phyloP scores from a whole-genome alignment of 1,140 invertebrate genomes.

The Sminthurinus signatus region DNA sequence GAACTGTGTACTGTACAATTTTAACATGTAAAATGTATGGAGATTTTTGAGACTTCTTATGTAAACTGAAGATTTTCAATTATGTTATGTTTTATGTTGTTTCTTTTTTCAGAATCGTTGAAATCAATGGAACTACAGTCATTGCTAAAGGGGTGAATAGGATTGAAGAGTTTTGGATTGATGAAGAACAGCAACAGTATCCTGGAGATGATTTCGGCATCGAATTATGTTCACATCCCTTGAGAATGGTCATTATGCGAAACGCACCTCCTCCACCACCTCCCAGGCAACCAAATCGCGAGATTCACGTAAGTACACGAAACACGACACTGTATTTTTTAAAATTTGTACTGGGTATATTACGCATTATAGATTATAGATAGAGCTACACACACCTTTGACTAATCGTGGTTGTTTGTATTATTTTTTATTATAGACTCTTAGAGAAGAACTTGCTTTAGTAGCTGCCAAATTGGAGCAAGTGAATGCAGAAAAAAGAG shows the following conservation, averaged over 20 bases:
- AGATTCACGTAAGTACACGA: constrained; percentile 39
- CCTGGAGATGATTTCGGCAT: constrained; percentile 9
- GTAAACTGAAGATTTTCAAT: too few relatives aligned
- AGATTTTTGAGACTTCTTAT: too few relatives aligned
- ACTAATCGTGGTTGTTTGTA: too few relatives aligned
- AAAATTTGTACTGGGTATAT: too few relatives aligned
- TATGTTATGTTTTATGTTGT: not conserved
- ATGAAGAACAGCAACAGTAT: constrained; percentile 19
- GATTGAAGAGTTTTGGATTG: constrained; percentile 41
- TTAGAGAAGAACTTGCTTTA: constrained; percentile 39
- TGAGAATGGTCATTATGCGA: constrained; percentile 36
- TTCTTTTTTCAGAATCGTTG: constrained; percentile 63
- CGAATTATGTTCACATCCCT: constrained; percentile 35
- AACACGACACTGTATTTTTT: too few relatives aligned
- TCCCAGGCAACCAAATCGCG: constrained; percentile 37
- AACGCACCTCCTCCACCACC: constrained; percentile 39
- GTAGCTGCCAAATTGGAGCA: constrained; percentile 44
- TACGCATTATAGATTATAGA: too few relatives aligned
- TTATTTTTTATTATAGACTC: too few relatives aligned
- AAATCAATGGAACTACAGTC: constrained; percentile 73
- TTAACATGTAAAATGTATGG: too few relatives aligned
- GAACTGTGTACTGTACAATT: constrained; percentile 1
- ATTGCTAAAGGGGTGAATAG: constrained; percentile 53
- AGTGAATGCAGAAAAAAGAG: constrained; percentile 47
- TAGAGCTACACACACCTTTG: too few relatives aligned